phyloP scores from a whole-genome alignment of 2,888 invertebrate species.

The Hedychridium roseum region DNA sequence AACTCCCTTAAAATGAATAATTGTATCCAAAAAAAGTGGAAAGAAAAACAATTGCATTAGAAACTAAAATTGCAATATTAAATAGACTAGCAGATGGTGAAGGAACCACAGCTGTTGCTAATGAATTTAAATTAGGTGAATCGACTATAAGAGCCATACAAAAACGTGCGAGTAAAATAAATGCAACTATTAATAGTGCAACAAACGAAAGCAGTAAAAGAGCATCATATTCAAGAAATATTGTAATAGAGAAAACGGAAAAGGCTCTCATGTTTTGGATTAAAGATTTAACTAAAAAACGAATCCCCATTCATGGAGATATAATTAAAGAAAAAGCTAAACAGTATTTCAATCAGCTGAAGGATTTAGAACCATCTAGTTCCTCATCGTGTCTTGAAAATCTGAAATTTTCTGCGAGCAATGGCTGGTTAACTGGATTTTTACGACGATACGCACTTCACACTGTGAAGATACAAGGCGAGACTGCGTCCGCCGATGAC shows the following conservation, averaged over 20 bases:
- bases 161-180: conserved; percentile 24
- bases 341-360: conserved; percentile 17
- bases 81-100: conserved; percentile 20
- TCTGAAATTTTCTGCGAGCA: conserved; percentile 28
- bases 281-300: conserved; percentile 31
- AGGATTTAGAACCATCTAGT: conserved; percentile 22
- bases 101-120: conserved; percentile 23
- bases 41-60: conserved; percentile 17
- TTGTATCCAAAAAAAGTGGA: conserved; percentile 14
- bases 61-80: conserved; percentile 24
- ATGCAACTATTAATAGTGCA: conserved; percentile 15
- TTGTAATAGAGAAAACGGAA: conserved; percentile 24
- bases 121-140: conserved; percentile 23
- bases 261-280: conserved; percentile 25
- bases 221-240: conserved; percentile 21
- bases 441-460: conserved; percentile 24
- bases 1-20: no score
- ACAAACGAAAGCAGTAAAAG: conserved; percentile 15
- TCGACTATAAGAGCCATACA: conserved; percentile 23
- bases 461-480: conserved; percentile 27
- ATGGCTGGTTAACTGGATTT: conserved; percentile 31
- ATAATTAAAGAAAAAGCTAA: conserved; percentile 28
- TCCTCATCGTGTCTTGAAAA: conserved; percentile 16
- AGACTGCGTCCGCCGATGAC: conserved; percentile 29
- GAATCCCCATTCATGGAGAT: conserved; percentile 27